Evolutionary conservation across 2,888 invertebrate genomes (phyloP).

Genomic region (Zeuzera pyrina): DNA sequence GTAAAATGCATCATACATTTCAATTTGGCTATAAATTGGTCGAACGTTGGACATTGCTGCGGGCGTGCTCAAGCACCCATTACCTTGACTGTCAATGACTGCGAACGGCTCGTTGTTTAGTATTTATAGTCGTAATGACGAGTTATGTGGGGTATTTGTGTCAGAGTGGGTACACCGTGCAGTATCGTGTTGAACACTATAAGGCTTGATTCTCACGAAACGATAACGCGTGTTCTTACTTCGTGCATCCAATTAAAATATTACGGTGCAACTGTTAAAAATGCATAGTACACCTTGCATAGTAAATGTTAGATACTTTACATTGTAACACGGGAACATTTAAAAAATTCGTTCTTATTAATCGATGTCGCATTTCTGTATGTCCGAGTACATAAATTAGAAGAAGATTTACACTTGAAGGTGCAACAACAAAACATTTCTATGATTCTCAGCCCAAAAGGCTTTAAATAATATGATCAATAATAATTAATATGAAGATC

Average conservation of each 20-base stretch:
- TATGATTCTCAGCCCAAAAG: no score
- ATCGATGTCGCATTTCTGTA: no score
- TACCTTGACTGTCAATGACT: slow-evolving; percentile 32
- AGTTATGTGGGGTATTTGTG: slow-evolving; percentile 41
- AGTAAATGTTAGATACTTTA: no score
- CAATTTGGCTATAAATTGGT: slow-evolving; percentile 29
- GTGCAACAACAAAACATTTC: no score
- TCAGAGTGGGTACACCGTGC: slow-evolving; percentile 19
- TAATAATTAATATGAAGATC: no score
- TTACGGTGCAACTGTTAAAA: slow-evolving; percentile 49
- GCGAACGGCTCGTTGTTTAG: slow-evolving; percentile 35
- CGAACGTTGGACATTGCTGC: slow-evolving; percentile 28
- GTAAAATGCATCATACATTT: slow-evolving; percentile 16
- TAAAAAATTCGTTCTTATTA: no score
- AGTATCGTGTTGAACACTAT: not conserved
- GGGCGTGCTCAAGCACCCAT: slow-evolving; percentile 21
- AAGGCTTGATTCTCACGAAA: not conserved
- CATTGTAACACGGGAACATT: no score
- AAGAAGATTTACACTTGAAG: no score
- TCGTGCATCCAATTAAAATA: slow-evolving; percentile 53
- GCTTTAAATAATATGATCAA: no score
- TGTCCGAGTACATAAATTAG: no score
- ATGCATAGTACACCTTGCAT: slow-evolving; percentile 33
- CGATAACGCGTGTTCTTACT: slow-evolving; percentile 12
- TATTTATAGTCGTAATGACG: slow-evolving; percentile 41